Evolutionary conservation across 2,797 vertebrate species (phyloP).

Genomic region (Poeciliopsis paucimaculata): DNA sequence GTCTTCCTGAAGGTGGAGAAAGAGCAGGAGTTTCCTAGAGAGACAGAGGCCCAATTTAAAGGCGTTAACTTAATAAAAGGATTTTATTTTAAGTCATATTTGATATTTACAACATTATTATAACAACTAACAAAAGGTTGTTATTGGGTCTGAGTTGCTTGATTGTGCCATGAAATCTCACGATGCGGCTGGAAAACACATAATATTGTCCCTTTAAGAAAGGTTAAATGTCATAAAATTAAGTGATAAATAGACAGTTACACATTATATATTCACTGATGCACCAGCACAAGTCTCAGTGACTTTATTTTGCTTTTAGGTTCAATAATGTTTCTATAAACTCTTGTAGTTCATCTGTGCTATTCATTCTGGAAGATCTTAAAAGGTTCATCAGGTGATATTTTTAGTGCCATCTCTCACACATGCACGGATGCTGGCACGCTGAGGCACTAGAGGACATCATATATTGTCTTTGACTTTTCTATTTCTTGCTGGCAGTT

Average conservation of each 20-base stretch:
- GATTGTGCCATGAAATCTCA: no score
- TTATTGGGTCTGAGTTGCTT: no score
- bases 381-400: constrained; percentile 17
- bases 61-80: no score
- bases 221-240: not conserved
- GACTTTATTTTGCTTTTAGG: not conserved
- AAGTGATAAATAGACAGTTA: not conserved
- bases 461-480: constrained; percentile 68
- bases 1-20: no score
- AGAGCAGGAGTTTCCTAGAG: no score
- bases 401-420: constrained; percentile 13
- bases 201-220: no score
- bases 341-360: not conserved
- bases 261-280: not conserved
- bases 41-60: no score
- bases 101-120: no score
- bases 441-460: constrained; percentile 46
- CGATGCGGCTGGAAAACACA: no score
- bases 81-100: no score
- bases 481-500: constrained; percentile 55
- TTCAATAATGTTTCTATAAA: not conserved
- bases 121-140: no score
- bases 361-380: not conserved
- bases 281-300: not conserved
- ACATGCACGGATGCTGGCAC: not conserved